Evolutionary conservation across 2,888 invertebrate genomes (phyloP).

Genomic region (Morpho deidamia): DNA sequence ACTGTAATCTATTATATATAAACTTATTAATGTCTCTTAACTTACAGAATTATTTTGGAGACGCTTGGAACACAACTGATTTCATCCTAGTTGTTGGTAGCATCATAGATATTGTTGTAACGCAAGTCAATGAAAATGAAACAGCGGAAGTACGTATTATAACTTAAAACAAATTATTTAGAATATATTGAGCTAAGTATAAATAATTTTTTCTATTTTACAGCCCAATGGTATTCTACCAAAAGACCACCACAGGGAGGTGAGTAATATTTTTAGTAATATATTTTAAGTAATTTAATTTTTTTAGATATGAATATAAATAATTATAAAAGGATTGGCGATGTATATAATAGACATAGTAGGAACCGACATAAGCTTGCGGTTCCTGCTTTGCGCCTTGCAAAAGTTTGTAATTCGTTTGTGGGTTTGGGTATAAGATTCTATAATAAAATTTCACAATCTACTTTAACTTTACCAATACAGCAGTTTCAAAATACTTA

Average conservation of each 20-base stretch:
- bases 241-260: not conserved
- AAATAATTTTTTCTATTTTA: slow-evolving; percentile 1
- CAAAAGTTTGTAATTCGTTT: too few species aligned
- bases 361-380: too few species aligned
- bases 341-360: too few species aligned
- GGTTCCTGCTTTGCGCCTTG: too few species aligned
- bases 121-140: slow-evolving; percentile 90
- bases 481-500: too few species aligned
- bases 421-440: too few species aligned
- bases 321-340: too few species aligned
- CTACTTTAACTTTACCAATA: too few species aligned
- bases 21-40: not conserved
- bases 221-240: not conserved
- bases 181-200: not conserved
- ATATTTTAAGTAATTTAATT: too few species aligned
- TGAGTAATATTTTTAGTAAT: not conserved
- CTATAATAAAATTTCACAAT: too few species aligned
- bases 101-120: slow-evolving; percentile 97
- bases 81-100: slow-evolving; percentile 97
- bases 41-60: slow-evolving; percentile 95
- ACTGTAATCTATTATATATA: too few species aligned
- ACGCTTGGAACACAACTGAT: slow-evolving; percentile 98
- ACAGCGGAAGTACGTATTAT: slow-evolving; percentile 25
- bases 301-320: too few species aligned
- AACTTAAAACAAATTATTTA: not conserved